These are phyloP conservation scores for Eclectus roratus DNA, from an alignment of 2,113 vertebrate species.

Conservation along the genomic window DNA sequence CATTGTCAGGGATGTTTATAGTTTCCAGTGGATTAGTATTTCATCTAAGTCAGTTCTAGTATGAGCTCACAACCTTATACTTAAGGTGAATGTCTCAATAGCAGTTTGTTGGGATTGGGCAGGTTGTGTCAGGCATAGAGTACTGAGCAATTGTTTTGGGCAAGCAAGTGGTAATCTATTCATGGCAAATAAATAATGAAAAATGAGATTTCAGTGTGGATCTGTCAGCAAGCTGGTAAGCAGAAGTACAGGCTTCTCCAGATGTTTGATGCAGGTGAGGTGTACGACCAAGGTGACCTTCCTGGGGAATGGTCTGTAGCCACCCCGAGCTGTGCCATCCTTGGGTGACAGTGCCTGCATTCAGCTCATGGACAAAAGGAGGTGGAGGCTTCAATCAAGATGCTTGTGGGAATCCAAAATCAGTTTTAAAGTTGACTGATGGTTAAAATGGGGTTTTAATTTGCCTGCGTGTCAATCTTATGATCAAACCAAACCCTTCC, in stretches of 20 bases:
- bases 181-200: background rate
- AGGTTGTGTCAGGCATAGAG: background rate
- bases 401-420: background rate
- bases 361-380: background rate
- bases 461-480: background rate
- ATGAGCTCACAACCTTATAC: background rate
- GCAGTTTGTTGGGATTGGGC: background rate
- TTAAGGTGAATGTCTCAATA: background rate
- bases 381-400: background rate
- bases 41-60: background rate
- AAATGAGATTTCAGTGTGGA: background rate
- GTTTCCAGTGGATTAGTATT: background rate
- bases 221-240: background rate
- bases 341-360: background rate
- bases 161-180: conserved; percentile 12
- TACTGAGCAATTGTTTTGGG: background rate
- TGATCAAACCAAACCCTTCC: background rate
- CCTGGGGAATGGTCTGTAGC: background rate
- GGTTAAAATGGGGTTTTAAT: background rate
- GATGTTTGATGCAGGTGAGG: background rate
- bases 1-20: background rate
- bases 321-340: background rate
- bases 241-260: background rate
- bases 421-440: background rate
- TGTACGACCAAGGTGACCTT: background rate